These are phyloP conservation scores for Drosophila rubida DNA, from an alignment of 2,888 invertebrate species.

Conservation along the genomic window DNA sequence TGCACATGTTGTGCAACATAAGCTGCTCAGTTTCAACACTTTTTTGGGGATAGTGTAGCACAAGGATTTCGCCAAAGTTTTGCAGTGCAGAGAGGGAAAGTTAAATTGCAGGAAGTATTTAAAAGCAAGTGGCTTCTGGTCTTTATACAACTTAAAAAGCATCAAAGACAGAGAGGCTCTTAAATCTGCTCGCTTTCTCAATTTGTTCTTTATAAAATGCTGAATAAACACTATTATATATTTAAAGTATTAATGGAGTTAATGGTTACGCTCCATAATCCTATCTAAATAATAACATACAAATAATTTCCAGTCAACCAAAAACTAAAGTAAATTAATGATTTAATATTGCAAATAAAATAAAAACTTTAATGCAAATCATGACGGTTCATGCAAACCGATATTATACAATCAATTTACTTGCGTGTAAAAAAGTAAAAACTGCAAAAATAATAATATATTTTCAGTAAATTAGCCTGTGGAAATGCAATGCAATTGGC, in stretches of 20 bases:
- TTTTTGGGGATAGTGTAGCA: conserved; percentile 26
- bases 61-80: background rate
- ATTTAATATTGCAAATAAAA: background rate
- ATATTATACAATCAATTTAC: background rate
- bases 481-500: conserved; percentile 29
- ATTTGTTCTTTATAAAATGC: no score
- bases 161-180: background rate
- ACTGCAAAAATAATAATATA: conserved; percentile 6
- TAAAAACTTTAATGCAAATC: background rate
- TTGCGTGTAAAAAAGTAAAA: background rate
- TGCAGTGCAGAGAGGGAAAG: background rate
- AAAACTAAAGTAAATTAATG: no score
- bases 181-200: no score
- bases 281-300: no score
- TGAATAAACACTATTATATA: no score
- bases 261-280: no score
- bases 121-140: background rate
- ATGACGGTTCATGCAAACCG: background rate
- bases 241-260: no score
- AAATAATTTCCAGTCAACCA: no score
- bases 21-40: conserved; percentile 16
- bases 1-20: conserved; percentile 63
- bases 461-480: conserved; percentile 29
- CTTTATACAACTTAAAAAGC: background rate
- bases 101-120: background rate